Conservation (phyloP, 2,113 vertebrate genomes). For the Bucco capensis region DNA sequence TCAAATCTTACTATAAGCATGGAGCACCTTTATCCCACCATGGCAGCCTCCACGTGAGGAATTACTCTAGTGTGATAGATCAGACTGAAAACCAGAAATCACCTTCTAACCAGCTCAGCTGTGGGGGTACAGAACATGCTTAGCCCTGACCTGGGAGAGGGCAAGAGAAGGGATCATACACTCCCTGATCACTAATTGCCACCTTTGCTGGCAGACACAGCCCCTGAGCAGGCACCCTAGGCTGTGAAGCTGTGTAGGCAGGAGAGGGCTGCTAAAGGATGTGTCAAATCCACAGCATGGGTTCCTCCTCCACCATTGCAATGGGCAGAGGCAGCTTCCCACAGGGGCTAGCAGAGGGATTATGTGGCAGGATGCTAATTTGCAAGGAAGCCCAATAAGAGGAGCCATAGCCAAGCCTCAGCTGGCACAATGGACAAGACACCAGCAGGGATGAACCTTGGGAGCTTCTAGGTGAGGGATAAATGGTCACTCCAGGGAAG, state of each 20-base stretch:
- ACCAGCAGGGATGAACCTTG: not conserved
- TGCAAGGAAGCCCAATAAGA: not conserved
- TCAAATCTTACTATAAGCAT: not conserved
- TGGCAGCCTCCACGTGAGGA: accelerated
- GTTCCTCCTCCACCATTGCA: not conserved
- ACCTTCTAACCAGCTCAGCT: not conserved
- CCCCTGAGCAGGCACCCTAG: not conserved
- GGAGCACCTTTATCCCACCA: not conserved
- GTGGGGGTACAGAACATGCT: not conserved
- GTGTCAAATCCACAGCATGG: accelerated
- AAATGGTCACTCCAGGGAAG: not conserved
- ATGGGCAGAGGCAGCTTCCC: not conserved
- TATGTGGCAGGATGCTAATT: not conserved
- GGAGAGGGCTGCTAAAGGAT: not conserved
- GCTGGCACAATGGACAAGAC: not conserved
- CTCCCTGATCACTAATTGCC: not conserved
- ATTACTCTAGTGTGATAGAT: not conserved
- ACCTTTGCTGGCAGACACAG: accelerated
- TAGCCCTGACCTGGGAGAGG: not conserved
- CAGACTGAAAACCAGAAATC: not conserved
- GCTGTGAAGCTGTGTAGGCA: not conserved
- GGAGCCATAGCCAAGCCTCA: not conserved
- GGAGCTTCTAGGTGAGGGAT: not conserved
- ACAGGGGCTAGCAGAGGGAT: not conserved
- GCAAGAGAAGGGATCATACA: not conserved